Base-by-base conservation (phyloP, 2,888 invertebrate genomes). In the Molorchus minor region DNA sequence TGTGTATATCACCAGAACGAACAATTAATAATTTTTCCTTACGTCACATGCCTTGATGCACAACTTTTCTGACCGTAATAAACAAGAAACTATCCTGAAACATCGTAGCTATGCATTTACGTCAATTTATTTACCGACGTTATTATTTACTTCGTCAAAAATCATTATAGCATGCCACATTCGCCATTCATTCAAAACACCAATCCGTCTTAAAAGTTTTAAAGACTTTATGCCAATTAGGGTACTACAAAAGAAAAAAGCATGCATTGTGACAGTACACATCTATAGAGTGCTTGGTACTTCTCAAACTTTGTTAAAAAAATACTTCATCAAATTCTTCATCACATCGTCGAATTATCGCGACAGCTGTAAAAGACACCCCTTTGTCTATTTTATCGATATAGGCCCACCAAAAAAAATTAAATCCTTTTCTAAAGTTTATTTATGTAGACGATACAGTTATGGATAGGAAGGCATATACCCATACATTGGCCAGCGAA, bases 261-360 rank as follows among this genome's bases (percentile, higher is more conserved):
- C 64, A 58, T 64, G 64, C 64, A 58, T 19, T 58, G 41, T 73
- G 70, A 73, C 74, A 69, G 71, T 77, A 78, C 78, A 80, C 80
- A 79, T 78, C 79, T 79, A 75, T 80, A 79, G 80, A 79, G 80
- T 80, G 80, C 80, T 79, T 62, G 60, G 56, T 68, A 56, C 59
- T 49, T 30, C 30, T 51, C 51, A 35, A 51, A 44, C 53, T 38
- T n/a, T 38, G 21, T 13, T 35, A 33, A 10, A 35, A 8, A 43
- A 51, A 44, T 57, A 38, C 43, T n/a, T 20, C 49, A 56, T 38
- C 44, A 57, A 57, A 2, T 45, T 25, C 15, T 29, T 25, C 33
- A 33, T 33, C 25, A 25, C 8, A 25, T 5, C 8, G 25, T 25
- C 4, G 8, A 25, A 25, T 25, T 25, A 25, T 25, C 4, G 25